Evolutionary conservation across 2,797 vertebrate species (phyloP).

Genomic region (Ptychadena robeensis): DNA sequence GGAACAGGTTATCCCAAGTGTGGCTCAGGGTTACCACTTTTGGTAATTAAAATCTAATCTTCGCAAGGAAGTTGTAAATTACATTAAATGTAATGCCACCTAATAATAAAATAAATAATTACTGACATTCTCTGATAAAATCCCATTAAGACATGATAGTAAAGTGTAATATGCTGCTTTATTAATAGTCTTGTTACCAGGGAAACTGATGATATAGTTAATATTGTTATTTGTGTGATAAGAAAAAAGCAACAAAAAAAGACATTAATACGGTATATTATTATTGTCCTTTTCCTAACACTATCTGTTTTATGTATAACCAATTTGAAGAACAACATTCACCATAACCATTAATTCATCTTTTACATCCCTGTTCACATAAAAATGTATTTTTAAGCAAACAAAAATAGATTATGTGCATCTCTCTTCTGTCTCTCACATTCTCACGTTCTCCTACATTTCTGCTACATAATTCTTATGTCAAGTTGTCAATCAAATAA

Average conservation of each 20-base stretch:
- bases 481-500: constrained; percentile 55
- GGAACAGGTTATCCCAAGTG: too few relatives aligned
- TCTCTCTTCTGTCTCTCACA: background rate
- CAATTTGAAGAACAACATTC: background rate
- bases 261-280: background rate
- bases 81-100: too few relatives aligned
- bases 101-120: too few relatives aligned
- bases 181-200: background rate
- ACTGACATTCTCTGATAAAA: too few relatives aligned
- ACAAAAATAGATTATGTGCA: constrained; percentile 2
- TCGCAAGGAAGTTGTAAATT: too few relatives aligned
- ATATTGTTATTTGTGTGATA: background rate
- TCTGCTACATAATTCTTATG: constrained; percentile 37
- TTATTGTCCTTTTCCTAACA: background rate
- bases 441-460: constrained; percentile 12
- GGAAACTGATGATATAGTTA: background rate
- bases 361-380: background rate
- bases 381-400: constrained; percentile 7
- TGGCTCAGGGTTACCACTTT: too few relatives aligned
- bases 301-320: background rate
- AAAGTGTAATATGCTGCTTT: background rate
- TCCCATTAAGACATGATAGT: too few relatives aligned
- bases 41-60: too few relatives aligned
- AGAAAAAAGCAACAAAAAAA: background rate
- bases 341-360: background rate